Evolutionary conservation across 2,113 vertebrate genomes (phyloP), one percentile per base, ranked within the genome.

Genomic region (Elanoides forficatus): DNA sequence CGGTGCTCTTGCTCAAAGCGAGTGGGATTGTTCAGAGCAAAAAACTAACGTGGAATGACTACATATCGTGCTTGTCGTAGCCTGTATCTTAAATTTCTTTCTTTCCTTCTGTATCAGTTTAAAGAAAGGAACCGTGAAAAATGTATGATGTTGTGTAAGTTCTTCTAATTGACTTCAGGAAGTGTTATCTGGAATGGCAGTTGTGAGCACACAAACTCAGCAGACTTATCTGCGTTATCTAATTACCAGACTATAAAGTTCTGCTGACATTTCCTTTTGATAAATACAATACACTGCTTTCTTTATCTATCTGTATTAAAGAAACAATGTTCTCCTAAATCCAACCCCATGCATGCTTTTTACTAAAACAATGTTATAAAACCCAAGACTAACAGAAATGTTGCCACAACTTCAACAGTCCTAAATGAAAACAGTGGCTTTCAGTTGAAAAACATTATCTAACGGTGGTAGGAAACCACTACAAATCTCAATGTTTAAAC

Each of bases 231-330:
- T 96, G 34, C 0, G n/a, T 97, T 97, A 96, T 97, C 95, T 97
- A 97, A 97, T 97, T 97, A 93, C 94, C 88, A 95, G 86, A 93
- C 65, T 93, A 97, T 97, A 95, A 97, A 97, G 94, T 97, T 97
- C 91, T 97, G 97, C 96, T 98, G 97, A 98, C 97, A 96, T 96
- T 98, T 98, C 96, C 96, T 97, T 97, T 95, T 80, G 96, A 94
- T 97, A 98, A 97, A 97, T 80, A 94, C 85, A 97, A 92, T 86
- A 88, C 91, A 72, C 78, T 60, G 52, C 93, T 96, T 96, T 91
- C 96, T 97, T 97, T 96, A 93, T 92, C 81, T 96, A 89, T 90
- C 87, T 80, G 71, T 85, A 87, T 92, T 93, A 94, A 90, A 97
- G 94, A 95, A 94, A 93, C 93, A 93, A 76, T 90, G 88, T 92